Evolutionary conservation across 23 tunicate species (phyloP), one percentile per base, ranked within the genome.

Genomic region (Clavelina lepadiformis): DNA sequence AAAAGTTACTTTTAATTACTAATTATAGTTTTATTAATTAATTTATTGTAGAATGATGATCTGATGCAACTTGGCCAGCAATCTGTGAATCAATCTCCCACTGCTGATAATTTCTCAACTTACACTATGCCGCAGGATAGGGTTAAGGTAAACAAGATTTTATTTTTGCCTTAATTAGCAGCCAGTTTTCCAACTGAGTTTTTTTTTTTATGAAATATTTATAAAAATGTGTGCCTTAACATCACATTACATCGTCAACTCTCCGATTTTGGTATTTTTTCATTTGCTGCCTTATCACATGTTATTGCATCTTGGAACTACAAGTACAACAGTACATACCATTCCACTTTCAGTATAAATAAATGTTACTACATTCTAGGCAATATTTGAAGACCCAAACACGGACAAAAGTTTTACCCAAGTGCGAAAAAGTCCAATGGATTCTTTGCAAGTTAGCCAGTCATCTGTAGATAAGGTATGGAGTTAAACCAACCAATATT

Each of bases 111-210:
- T 61, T 30, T 33, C 3, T 18, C 30, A 11, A 15, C 65, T 8
- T 73, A 73, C 26, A n/a, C 78, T 19, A 73, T 73, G 1, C 60
- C 47, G 4, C 78, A 73, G 34, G 68, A 73, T 20, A 57, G 78
- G 2, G 78, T 73, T 13, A 73, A 73, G 78, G 76, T 71, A 32
- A 25, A n/a, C n/a, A n/a, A n/a, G n/a, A n/a, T n/a, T n/a, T n/a
- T n/a, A n/a, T n/a, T n/a, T n/a, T n/a, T n/a, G n/a, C n/a, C n/a
- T n/a, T n/a, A n/a, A n/a, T n/a, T n/a, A n/a, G n/a, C n/a, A n/a
- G n/a, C n/a, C n/a, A n/a, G n/a, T n/a, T n/a, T n/a, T n/a, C n/a
- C n/a, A n/a, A n/a, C n/a, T n/a, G n/a, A n/a, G n/a, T n/a, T n/a
- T n/a, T n/a, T n/a, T n/a, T n/a, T n/a, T n/a, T n/a, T n/a, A n/a